phyloP scores from a whole-genome alignment of 1,140 invertebrate genomes.

The Rhopalosiphum maidis region DNA sequence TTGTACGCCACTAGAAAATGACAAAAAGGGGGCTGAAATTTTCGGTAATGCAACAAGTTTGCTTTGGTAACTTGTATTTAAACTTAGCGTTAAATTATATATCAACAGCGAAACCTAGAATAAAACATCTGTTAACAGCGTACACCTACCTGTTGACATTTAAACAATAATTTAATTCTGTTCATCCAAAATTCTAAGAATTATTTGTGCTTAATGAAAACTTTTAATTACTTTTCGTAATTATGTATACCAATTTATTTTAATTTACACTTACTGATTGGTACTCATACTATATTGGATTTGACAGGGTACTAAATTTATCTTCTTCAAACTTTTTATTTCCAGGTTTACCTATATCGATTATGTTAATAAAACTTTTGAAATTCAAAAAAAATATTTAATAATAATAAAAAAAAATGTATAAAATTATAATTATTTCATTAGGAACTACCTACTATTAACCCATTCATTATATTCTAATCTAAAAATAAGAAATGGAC shows the following conservation, averaged over 20 bases:
- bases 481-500: no score
- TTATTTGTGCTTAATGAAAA: neutral
- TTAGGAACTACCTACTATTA: no score
- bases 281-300: neutral
- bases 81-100: neutral
- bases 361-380: neutral
- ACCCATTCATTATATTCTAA: no score
- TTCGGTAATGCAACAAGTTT: constrained; percentile 39
- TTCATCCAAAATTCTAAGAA: neutral
- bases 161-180: neutral
- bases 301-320: neutral
- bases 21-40: neutral
- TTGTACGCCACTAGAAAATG: neutral
- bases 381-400: neutral
- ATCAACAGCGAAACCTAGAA: neutral
- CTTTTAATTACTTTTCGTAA: neutral
- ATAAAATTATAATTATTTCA: no score
- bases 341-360: neutral
- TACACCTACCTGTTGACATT: neutral
- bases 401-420: no score
- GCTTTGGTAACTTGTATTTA: neutral
- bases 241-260: neutral
- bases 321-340: neutral
- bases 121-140: constrained; percentile 16
- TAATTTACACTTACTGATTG: neutral